Evolutionary conservation across 1,140 invertebrate species (phyloP), one percentile per base, ranked within the genome.

Genomic region (Thrips palmi): DNA sequence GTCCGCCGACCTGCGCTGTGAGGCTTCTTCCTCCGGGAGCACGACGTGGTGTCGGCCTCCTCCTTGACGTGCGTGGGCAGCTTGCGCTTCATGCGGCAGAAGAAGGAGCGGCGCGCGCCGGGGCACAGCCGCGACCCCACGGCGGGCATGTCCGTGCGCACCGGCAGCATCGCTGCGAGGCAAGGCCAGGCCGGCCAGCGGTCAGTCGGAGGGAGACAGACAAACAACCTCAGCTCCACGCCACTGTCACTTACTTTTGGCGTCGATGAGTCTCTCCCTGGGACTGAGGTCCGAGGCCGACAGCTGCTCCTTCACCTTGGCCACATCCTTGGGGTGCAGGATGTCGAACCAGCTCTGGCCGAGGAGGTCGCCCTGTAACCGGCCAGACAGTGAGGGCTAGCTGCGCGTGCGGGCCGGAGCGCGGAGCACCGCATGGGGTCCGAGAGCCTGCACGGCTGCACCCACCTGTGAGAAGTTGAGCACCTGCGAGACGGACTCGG

Each of bases 271-370:
- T 45, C 82, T 61, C 58, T 93, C 86, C 19, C 87, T 60, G 0
- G 87, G 83, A 49, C 78, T 82, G 15, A 89, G 67, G 60, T 93
- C 85, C 1, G 83, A 81, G 0, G 85, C 86, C 0, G 85, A 88
- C 1, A 96, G 62, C 53, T 96, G 89, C 53, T 93, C 88, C 57
- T 94, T 96, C 1, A 93, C 84, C 59, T 92, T 93, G 31, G 75
- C 77, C 22, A 94, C 80, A 56, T 94, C 88, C 56, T 91, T 88
- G 0, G 88, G 88, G 58, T 96, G 88, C 3, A 96, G 59, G 36
- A 93, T 87, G 55, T 94, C 88, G 58, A 94, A 93, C 67, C 86
- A 74, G 52, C 84, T 92, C 58, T 92, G 86, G 1, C 87, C 87
- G 24, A 93, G 60, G 18, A 96, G 59, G 52, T 96, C 88, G 37